phyloP scores from a whole-genome alignment of 2,113 vertebrate genomes.

The Shinisaurus crocodilurus region DNA sequence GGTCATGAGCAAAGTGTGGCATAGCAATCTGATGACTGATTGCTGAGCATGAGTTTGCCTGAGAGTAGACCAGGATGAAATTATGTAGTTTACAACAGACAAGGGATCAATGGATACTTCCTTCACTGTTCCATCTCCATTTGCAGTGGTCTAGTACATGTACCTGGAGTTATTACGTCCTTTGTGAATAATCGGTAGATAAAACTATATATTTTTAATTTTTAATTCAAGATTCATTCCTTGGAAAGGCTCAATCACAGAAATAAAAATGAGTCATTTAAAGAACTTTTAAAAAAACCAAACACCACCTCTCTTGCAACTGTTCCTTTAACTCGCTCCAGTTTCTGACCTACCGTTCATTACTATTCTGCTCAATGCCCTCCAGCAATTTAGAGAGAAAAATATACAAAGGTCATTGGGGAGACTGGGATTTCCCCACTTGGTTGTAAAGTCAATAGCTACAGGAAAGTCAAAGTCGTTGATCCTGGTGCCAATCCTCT shows the following conservation, averaged over 20 bases:
- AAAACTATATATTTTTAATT: slow-evolving; percentile 22
- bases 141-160: not conserved
- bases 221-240: slow-evolving; percentile 18
- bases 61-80: not conserved
- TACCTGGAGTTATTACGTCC: not conserved
- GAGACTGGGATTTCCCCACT: slow-evolving; percentile 19
- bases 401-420: slow-evolving; percentile 42
- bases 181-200: not conserved
- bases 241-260: slow-evolving; percentile 33
- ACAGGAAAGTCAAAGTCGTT: slow-evolving; percentile 28
- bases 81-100: not conserved
- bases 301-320: slow-evolving; percentile 1
- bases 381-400: slow-evolving; percentile 54
- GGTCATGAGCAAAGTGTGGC: not conserved
- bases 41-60: not conserved
- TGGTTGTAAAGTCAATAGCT: slow-evolving; percentile 29
- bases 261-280: slow-evolving; percentile 3
- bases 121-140: not conserved
- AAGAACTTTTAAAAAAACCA: not conserved
- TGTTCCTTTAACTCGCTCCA: slow-evolving; percentile 39
- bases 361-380: slow-evolving; percentile 41
- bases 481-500: slow-evolving; percentile 24
- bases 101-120: slow-evolving; percentile 7
- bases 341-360: slow-evolving; percentile 51
- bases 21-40: not conserved